phyloP scores from a whole-genome alignment of 2,888 invertebrate genomes.

The Tachystola acroxantha region DNA sequence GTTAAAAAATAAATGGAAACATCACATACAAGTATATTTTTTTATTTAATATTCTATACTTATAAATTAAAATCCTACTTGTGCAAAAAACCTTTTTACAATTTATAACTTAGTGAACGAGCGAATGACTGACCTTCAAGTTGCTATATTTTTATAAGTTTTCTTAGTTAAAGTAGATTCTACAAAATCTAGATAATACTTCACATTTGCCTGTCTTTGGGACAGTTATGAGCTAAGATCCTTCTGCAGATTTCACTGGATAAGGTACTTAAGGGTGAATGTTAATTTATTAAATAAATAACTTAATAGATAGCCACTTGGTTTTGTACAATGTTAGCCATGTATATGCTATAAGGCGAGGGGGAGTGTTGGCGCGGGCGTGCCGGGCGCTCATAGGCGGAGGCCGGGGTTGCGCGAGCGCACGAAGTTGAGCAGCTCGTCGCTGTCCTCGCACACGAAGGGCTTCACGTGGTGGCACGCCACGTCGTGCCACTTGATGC shows the following conservation, averaged over 20 bases:
- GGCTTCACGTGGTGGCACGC: slow-evolving; percentile 92
- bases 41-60: slow-evolving; percentile 50
- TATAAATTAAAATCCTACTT: slow-evolving; percentile 61
- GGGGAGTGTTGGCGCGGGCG: slow-evolving; percentile 12
- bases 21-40: slow-evolving; percentile 3
- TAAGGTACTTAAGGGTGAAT: slow-evolving; percentile 18
- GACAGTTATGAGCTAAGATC: background rate
- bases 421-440: slow-evolving; percentile 92
- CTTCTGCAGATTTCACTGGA: background rate
- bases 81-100: slow-evolving; percentile 68
- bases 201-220: background rate
- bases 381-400: slow-evolving; percentile 81
- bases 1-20: slow-evolving; percentile 2
- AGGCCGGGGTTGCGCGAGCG: slow-evolving; percentile 92
- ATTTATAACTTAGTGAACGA: slow-evolving; percentile 24
- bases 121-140: slow-evolving; percentile 39
- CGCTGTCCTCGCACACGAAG: slow-evolving; percentile 94
- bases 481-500: slow-evolving; percentile 92
- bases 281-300: slow-evolving; percentile 55
- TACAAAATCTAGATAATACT: background rate
- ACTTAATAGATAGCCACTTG: slow-evolving; percentile 64
- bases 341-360: slow-evolving; percentile 46
- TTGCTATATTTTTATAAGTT: slow-evolving; percentile 3
- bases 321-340: slow-evolving; percentile 73
- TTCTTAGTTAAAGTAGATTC: background rate